Percentiles rank a stretch among this genome's conserved stretches.
Conservation (phyloP, 2,888 invertebrate species). For the Melipona bicolor region DNA sequence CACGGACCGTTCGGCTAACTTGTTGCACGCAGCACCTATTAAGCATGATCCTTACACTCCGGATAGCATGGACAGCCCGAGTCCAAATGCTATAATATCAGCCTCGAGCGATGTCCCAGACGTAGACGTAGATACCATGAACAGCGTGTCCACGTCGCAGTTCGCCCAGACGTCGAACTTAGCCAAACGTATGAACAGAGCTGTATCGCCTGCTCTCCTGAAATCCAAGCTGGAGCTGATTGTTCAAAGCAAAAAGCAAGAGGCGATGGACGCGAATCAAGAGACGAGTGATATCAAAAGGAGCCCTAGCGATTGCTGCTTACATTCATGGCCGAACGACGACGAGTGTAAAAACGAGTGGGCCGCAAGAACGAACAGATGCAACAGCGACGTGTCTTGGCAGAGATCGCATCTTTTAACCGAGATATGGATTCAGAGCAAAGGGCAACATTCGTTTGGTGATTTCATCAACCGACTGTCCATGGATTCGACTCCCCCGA, state of each 20-base stretch:
- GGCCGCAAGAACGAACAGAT: conserved; percentile 74
- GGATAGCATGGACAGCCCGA: conserved; percentile 92
- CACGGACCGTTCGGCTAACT: conserved; percentile 83
- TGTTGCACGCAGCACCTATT: conserved; percentile 85
- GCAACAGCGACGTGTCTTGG: conserved; percentile 81
- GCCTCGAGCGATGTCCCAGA: conserved; percentile 70
- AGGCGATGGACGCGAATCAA: conserved; percentile 43
- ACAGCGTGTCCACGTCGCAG: conserved; percentile 32
- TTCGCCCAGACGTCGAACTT: conserved; percentile 33
- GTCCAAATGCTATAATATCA: conserved; percentile 85
- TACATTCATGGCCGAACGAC: conserved; percentile 70
- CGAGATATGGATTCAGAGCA: conserved; percentile 77
- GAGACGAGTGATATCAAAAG: conserved; percentile 55
- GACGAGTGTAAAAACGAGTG: conserved; percentile 52
- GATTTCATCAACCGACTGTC: conserved; percentile 63
- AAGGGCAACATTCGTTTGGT: conserved; percentile 73
- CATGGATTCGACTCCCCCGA: conserved; percentile 59
- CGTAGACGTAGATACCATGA: conserved; percentile 67
- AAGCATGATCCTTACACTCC: conserved; percentile 91
- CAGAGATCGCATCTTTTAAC: conserved; percentile 75
- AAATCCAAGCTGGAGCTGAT: conserved; percentile 81
- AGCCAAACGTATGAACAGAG: conserved; percentile 70
- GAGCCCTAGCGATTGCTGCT: conserved; percentile 71
- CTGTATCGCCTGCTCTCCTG: conserved; percentile 80
- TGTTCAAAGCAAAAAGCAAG: conserved; percentile 64